Evolutionary conservation across 2,113 vertebrate species (phyloP), one percentile per base, ranked within the genome.

Genomic region (Elephantulus edwardii): DNA sequence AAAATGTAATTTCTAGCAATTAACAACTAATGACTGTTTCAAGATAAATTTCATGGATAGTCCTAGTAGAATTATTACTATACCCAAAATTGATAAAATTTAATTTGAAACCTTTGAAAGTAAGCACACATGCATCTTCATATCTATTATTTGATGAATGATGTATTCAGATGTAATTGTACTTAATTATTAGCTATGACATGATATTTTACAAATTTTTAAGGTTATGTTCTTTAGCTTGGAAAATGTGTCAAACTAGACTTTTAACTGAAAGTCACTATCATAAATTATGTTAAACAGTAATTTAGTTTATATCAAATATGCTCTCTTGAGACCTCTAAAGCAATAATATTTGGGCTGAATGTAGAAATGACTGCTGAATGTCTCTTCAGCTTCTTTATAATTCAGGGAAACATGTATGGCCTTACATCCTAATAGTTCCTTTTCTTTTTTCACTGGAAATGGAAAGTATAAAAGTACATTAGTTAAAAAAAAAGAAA

Each of bases 161-260:
- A 82, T 17, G 14, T 72, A 48, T 77, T 77, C 7, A 66, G 28
- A 72, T 62, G 19, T 3, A n/a, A n/a, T n/a, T n/a, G 13, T 40
- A 78, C 24, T 78, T 16, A 58, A 66, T 54, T n/a, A 19, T 72
- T 66, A 50, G 9, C 42, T 58, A 77, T 40, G 35, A 26, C 38
- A 58, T 76, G 35, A 42, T 82, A 60, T 72, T 95, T 86, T 86
- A n/a, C n/a, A 80, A 60, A 35, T 62, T 71, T 78, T 72, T 50
- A 72, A 68, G 48, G 8, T 48, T 52, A 22, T 17, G 60, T 52
- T 60, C 40, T 70, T 48, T 56, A 64, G 14, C 35, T 54, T 40
- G 71, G 28, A 30, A 71, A 91, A 91, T 60, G 2, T 58, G 66
- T 16, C 24, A 58, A 77, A 71, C 6, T 26, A 48, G 42, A 62